Evolutionary conservation across 2,888 invertebrate species (phyloP).

Genomic region (Pogonocherus hispidulus): DNA sequence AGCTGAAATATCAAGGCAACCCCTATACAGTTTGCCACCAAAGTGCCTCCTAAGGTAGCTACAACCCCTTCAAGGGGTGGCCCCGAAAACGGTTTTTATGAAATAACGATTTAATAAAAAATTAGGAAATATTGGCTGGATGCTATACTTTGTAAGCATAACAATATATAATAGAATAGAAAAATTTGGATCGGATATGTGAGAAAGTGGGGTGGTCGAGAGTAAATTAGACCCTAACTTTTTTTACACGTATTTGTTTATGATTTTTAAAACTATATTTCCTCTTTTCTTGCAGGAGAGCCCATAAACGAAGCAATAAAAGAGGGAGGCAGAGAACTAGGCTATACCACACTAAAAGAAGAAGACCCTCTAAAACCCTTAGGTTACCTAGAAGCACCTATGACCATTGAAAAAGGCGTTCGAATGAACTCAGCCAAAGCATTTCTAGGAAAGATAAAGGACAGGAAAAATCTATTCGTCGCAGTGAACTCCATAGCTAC

Average conservation of each 20-base stretch:
- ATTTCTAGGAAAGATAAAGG: slow-evolving; percentile 72
- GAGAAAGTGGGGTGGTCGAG: too few species aligned
- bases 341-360: slow-evolving; percentile 54
- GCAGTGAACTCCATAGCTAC: slow-evolving; percentile 73
- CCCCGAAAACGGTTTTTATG: too few species aligned
- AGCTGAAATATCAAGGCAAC: too few species aligned
- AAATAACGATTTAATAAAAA: neutral
- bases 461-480: slow-evolving; percentile 73
- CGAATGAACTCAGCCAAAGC: slow-evolving; percentile 77
- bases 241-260: too few species aligned
- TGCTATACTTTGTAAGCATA: too few species aligned
- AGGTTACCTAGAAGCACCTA: slow-evolving; percentile 56
- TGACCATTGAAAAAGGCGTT: slow-evolving; percentile 64
- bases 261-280: neutral
- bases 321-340: slow-evolving; percentile 69
- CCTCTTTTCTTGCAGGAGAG: slow-evolving; percentile 31
- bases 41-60: too few species aligned
- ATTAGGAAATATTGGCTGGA: neutral
- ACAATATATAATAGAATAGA: too few species aligned
- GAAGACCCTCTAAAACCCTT: slow-evolving; percentile 56
- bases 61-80: too few species aligned
- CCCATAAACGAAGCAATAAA: slow-evolving; percentile 57
- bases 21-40: too few species aligned
- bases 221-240: too few species aligned
- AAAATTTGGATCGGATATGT: too few species aligned